Evolutionary conservation across 2,113 vertebrate species (phyloP).

Genomic region (Canis aureus): DNA sequence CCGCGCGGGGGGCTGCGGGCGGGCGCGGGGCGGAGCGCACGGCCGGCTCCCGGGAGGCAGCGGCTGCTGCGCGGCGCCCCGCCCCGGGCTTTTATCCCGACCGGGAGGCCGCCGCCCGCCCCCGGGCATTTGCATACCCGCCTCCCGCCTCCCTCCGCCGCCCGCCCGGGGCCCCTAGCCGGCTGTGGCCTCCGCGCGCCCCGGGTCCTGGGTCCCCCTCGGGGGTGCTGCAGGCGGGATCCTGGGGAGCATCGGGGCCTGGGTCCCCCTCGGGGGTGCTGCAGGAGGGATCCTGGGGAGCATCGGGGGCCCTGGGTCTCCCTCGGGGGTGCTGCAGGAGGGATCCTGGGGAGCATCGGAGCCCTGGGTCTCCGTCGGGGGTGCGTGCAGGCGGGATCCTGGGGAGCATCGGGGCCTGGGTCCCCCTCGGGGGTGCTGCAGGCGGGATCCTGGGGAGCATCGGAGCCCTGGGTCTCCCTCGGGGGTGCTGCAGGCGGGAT

Average conservation of each 20-base stretch:
- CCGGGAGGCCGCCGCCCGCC: background rate
- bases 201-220: background rate
- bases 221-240: background rate
- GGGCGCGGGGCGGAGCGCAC: background rate
- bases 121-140: conserved; percentile 64
- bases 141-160: background rate
- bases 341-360: too few species aligned
- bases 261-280: too few species aligned
- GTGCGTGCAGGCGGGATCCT: too few species aligned
- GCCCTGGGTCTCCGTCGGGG: too few species aligned
- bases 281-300: background rate
- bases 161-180: rapidly evolving
- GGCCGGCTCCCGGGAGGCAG: conserved; percentile 68
- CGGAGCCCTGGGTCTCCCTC: too few species aligned
- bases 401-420: too few species aligned
- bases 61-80: conserved; percentile 49
- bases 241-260: background rate
- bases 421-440: too few species aligned
- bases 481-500: too few species aligned
- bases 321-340: too few species aligned
- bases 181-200: background rate
- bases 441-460: too few species aligned
- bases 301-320: too few species aligned
- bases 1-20: background rate
- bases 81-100: conserved; percentile 39